Evolutionary conservation across 2,113 vertebrate genomes (phyloP).

Genomic region (Montifringilla adamsi): DNA sequence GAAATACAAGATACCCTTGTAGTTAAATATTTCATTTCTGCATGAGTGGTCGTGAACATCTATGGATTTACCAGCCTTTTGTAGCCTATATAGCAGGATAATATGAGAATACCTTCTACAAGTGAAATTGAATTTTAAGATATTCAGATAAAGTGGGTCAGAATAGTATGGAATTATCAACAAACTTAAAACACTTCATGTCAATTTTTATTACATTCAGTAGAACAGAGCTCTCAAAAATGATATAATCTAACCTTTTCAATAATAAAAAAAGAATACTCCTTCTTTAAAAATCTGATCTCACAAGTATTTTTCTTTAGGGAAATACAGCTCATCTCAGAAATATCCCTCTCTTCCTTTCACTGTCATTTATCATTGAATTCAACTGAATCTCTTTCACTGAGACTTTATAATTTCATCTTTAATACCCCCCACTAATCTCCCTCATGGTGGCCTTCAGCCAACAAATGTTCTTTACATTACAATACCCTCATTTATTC

Average conservation of each 20-base stretch:
- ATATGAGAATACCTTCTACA: slow-evolving; percentile 64
- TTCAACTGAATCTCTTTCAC: slow-evolving; percentile 64
- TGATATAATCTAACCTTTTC: slow-evolving; percentile 64
- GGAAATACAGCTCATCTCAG: slow-evolving; percentile 57
- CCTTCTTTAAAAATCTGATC: slow-evolving; percentile 60
- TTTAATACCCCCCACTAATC: slow-evolving; percentile 67
- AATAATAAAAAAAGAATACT: slow-evolving; percentile 58
- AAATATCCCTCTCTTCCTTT: slow-evolving; percentile 60
- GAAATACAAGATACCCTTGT: slow-evolving; percentile 71
- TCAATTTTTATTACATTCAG: slow-evolving; percentile 70
- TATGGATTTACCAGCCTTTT: slow-evolving; percentile 71
- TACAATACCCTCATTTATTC: slow-evolving; percentile 61
- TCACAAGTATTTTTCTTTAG: slow-evolving; percentile 60
- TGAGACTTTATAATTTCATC: slow-evolving; percentile 70
- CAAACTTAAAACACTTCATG: slow-evolving; percentile 70
- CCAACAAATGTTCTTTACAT: slow-evolving; percentile 67
- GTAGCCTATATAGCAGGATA: slow-evolving; percentile 61
- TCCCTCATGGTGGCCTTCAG: slow-evolving; percentile 67
- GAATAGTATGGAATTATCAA: slow-evolving; percentile 70
- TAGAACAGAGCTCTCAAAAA: slow-evolving; percentile 65
- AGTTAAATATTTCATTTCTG: slow-evolving; percentile 80
- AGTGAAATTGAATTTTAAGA: slow-evolving; percentile 72
- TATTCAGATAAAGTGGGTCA: slow-evolving; percentile 70
- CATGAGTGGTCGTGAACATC: slow-evolving; percentile 67
- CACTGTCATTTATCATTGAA: slow-evolving; percentile 57